Evolutionary conservation across 1,140 invertebrate species (phyloP).

Genomic region (Apolygus lucorum): DNA sequence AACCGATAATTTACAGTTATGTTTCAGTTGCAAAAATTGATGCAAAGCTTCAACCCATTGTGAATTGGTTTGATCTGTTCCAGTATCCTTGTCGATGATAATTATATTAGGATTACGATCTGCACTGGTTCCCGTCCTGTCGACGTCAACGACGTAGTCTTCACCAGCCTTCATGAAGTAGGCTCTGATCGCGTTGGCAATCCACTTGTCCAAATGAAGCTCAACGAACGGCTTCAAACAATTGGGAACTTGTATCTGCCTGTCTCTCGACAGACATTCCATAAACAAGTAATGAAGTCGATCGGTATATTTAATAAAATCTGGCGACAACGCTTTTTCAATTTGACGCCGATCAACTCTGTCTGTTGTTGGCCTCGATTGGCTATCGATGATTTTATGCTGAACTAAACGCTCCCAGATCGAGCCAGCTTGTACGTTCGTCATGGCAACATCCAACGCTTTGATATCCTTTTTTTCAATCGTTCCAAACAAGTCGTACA

Average conservation of each 20-base stretch:
- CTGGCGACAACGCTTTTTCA: no score
- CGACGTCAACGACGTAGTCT: constrained; percentile 35
- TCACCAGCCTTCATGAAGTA: constrained; percentile 25
- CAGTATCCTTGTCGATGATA: constrained; percentile 40
- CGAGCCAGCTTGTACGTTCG: no score
- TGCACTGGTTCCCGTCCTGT: constrained; percentile 33
- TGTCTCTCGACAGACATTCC: constrained; percentile 25
- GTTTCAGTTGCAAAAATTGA: constrained; percentile 42
- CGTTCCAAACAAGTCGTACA: no score
- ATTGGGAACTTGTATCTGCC: constrained; percentile 22
- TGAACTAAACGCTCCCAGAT: no score
- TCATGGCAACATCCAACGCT: no score
- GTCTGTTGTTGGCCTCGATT: no score
- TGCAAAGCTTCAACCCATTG: constrained; percentile 41
- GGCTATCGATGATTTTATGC: no score
- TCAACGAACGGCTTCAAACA: constrained; percentile 32
- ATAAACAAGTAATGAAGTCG: no score
- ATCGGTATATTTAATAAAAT: no score
- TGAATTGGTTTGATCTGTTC: constrained; percentile 37
- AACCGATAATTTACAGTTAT: constrained; percentile 38
- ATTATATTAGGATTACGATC: constrained; percentile 34
- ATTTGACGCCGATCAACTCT: no score
- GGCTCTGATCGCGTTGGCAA: constrained; percentile 33
- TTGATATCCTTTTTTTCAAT: no score
- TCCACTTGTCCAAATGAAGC: constrained; percentile 33